Conservation (phyloP, 2,113 vertebrate species). For the Chionomys nivalis region DNA sequence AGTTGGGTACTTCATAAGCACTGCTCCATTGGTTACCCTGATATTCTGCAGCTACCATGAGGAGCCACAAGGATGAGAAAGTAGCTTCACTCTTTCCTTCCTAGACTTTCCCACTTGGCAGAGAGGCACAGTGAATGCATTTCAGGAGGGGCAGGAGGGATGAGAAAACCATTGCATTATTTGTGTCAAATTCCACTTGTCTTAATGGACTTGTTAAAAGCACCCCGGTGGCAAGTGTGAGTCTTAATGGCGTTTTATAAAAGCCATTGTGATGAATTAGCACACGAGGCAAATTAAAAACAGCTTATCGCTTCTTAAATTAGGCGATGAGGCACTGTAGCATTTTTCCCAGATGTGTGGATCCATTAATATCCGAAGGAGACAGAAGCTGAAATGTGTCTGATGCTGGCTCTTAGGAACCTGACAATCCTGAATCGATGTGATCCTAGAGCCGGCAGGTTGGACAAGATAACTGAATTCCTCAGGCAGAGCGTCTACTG, state of each 20-base stretch:
- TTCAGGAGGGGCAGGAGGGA: background rate
- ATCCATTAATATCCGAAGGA: constrained; percentile 58
- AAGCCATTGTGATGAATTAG: constrained; percentile 71
- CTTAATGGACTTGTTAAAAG: constrained; percentile 70
- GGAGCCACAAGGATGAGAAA: background rate
- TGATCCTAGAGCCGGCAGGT: background rate
- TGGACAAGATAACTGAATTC: background rate
- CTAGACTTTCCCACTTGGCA: background rate
- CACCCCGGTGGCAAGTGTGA: constrained; percentile 7
- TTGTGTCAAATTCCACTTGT: constrained; percentile 34
- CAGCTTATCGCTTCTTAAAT: constrained; percentile 72
- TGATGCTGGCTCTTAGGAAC: constrained; percentile 44
- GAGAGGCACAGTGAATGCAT: background rate
- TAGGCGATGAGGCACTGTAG: constrained; percentile 39
- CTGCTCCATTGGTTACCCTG: background rate
- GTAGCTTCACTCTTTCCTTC: background rate
- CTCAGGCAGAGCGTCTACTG: background rate
- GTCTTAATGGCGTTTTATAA: constrained; percentile 75
- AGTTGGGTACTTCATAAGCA: background rate
- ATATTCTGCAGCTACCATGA: background rate
- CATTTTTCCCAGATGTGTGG: constrained; percentile 56
- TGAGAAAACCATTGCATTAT: background rate
- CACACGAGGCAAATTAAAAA: constrained; percentile 78
- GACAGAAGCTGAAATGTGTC: constrained; percentile 46
- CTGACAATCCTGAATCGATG: background rate